Percentiles rank a stretch among this genome's conserved stretches.
Conservation (phyloP, 2,113 vertebrate genomes). For the Psittacula cyanocephala region DNA sequence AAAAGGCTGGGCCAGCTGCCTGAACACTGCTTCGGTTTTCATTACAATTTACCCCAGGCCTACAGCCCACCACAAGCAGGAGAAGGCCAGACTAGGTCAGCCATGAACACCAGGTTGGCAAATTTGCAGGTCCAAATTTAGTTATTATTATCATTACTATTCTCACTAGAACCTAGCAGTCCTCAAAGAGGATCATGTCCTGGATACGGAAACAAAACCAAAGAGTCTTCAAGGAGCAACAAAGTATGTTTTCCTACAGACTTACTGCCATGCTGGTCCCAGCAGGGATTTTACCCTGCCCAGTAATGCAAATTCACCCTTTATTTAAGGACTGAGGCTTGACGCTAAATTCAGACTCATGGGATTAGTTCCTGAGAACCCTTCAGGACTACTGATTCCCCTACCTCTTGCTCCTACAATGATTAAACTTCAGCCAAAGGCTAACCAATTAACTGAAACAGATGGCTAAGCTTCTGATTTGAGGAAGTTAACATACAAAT, state of each 20-base stretch:
- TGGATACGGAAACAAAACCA: background rate
- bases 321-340: background rate
- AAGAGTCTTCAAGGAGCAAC: background rate
- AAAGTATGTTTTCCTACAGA: background rate
- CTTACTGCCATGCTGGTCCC: background rate
- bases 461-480: background rate
- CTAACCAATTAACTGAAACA: constrained; percentile 3
- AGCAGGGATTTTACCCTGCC: background rate
- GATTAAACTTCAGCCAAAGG: background rate
- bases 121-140: background rate
- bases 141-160: background rate
- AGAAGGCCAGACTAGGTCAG: fast-evolving
- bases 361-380: background rate
- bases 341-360: background rate
- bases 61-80: background rate
- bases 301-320: background rate
- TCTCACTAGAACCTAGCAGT: background rate
- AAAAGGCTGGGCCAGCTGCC: background rate
- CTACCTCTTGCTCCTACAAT: background rate
- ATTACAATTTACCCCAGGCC: background rate
- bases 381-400: background rate
- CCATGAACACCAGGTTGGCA: background rate
- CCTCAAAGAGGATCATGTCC: background rate
- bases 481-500: constrained; percentile 7
- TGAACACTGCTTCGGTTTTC: background rate